Base-by-base conservation (phyloP, 53 echinoderm and acorn worm species). In the Patiria pectinifera region DNA sequence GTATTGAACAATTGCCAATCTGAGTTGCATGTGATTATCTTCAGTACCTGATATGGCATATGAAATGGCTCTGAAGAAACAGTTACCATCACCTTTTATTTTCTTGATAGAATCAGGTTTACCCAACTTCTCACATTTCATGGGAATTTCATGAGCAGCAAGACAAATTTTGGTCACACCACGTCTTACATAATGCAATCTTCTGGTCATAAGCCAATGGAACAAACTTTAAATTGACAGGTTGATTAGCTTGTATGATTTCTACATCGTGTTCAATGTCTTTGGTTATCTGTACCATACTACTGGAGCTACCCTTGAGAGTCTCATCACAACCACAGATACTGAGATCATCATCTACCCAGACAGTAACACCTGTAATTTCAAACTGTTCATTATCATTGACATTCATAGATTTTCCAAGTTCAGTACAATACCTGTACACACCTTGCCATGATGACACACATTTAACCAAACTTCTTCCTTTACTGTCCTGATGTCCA, bases 31-130 rank as follows among this genome's bases (percentile, higher is more conserved):
- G 11, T 85, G 83, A 18, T 91, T 69, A 48, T 71, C 76, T 10
- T 91, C 72, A 81, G 44, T 94, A 44, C 92, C 92, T 70, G 77
- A 70, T 8, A 94, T 45, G 0, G 83, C 87, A 92, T 48, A 85
- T n/a, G 89, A 89, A 18, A 94, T 25, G 2, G 94, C 94, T 53
- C 90, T 82, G 70, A 85, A 92, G 53, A 93, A 95, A 76, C 93
- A 95, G 60, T 95, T 95, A 7, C 93, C 95, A 90, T 95, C 90
- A 6, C 84, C 89, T 69, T 69, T 19, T 43, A 85, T 82, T 66
- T 66, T 66, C 10, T 66, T 66, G 0, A 66, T 18, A 66, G 66
- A 2, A 11, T 66, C 10, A 66, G 66, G 66, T 66, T 11, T 66
- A 0, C 3, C 6, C 66, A 66, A 16, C 13, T 18, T 66, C 19